These are phyloP conservation scores for Nasonia giraulti DNA, from an alignment of 1,140 invertebrate species.

Conservation along the genomic window DNA sequence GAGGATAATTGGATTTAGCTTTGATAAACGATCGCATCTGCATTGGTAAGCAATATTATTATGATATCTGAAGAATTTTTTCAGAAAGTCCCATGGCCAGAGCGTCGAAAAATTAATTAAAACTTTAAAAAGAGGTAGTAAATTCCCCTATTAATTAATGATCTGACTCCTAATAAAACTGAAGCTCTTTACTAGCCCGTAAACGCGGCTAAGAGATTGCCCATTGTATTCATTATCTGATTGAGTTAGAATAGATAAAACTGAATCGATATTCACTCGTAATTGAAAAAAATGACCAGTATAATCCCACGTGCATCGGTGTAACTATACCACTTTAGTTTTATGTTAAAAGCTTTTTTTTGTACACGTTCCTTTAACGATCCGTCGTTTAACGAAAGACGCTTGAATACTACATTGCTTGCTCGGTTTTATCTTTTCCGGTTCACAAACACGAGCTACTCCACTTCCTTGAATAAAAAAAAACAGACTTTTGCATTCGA, in stretches of 20 bases:
- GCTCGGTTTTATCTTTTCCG: background rate
- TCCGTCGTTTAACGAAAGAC: background rate
- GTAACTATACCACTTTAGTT: background rate
- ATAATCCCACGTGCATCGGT: background rate
- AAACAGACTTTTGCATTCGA: background rate
- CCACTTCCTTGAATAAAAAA: background rate
- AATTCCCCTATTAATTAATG: constrained; percentile 27
- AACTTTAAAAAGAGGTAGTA: constrained; percentile 49
- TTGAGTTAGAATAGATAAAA: background rate
- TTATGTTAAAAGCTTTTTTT: background rate
- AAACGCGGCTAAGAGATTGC: constrained; percentile 25
- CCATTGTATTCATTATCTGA: background rate
- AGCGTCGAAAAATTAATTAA: constrained; percentile 41
- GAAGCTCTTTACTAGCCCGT: constrained; percentile 24
- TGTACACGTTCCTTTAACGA: background rate
- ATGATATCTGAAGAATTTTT: constrained; percentile 47
- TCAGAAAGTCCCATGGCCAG: constrained; percentile 43
- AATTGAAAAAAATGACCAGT: background rate
- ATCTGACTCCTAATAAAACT: constrained; percentile 15
- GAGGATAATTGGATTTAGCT: background rate
- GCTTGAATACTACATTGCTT: background rate
- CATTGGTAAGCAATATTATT: constrained; percentile 4
- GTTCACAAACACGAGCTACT: background rate
- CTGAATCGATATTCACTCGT: background rate
- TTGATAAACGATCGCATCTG: constrained; percentile 34